Base-by-base conservation (phyloP, 1,140 invertebrate genomes). In the Telenomus remus region DNA sequence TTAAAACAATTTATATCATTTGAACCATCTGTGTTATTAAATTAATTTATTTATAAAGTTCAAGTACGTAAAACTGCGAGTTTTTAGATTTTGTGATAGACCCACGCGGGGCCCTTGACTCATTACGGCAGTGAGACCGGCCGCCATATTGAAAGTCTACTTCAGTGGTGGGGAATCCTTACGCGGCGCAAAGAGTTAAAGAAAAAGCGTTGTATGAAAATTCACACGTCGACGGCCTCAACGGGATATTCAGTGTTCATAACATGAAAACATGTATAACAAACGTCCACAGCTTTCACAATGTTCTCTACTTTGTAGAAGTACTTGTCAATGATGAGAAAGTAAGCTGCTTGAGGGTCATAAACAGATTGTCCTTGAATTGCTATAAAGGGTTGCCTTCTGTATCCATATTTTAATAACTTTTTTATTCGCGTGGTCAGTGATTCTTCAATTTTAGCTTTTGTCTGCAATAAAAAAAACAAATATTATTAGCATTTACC, bases 231-330 rank as follows among this genome's bases (percentile, higher is more conserved):
- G 27, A 46, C 12, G 1, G n/a, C 27, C 37, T 64, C 61, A 19
- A 34, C 27, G 9, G 60, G 50, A 43, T 63, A 63, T 10, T 63
- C 10, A 1, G 53, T n/a, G 27, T 63, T 53, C 14, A 63, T 15
- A 44, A 63, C 50, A 14, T 54, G 60, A 12, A 63, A 63, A 5
- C 5, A 11, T 51, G 53, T 54, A 12, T 53, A 63, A 11, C 60
- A 63, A 12, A 64, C 33, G 10, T 64, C 51, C 8, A 64, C 61
- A 19, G 61, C 61, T 7, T n/a, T 15, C 4, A 64, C 1, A 35
- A 64, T 64, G 10, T 10, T 55, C 5, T 64, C 33, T 1, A 64
- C 27, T 14, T 64, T 54, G 33, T 64, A 64, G 7, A 64, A 47
- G 13, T 27, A 35, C 1, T 55, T 15, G 13, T 64, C 16, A 19